phyloP scores from a whole-genome alignment of 2,888 invertebrate species.

The Pseudanteris insignis region DNA sequence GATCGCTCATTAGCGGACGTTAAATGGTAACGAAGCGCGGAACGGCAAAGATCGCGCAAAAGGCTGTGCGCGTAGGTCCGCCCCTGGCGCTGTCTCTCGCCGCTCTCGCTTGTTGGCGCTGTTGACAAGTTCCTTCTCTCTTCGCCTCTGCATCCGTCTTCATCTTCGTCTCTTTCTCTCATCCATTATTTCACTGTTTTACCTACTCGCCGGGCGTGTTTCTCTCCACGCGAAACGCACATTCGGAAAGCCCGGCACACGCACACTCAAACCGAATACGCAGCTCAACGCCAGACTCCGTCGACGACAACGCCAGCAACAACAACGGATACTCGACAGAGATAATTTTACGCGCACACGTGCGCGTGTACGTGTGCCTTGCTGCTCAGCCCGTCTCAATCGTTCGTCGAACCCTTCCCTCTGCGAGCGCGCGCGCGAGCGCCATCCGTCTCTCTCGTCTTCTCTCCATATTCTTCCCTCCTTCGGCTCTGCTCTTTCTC shows the following conservation, averaged over 20 bases:
- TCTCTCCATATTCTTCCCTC: no score
- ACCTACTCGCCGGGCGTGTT: slow-evolving; percentile 49
- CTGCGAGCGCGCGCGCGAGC: slow-evolving; percentile 10
- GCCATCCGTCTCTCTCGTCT: slow-evolving; percentile 8
- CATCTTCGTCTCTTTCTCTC: slow-evolving; percentile 49
- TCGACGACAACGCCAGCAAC: no score
- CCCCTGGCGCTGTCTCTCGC: slow-evolving; percentile 24
- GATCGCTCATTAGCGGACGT: slow-evolving; percentile 6
- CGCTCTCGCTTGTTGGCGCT: slow-evolving; percentile 3
- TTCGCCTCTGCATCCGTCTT: slow-evolving; percentile 28
- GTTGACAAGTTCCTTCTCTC: slow-evolving; percentile 29
- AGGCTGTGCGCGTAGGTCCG: slow-evolving; percentile 9
- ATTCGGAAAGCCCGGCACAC: no score
- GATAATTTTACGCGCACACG: slow-evolving; percentile 30
- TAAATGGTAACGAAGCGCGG: slow-evolving; percentile 7
- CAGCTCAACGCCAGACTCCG: no score
- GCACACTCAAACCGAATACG: no score
- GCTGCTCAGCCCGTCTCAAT: slow-evolving; percentile 17
- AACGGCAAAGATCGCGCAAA: not conserved
- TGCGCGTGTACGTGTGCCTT: slow-evolving; percentile 5
- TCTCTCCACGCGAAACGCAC: slow-evolving; percentile 39
- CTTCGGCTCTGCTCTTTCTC: no score
- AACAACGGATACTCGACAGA: slow-evolving; percentile 36
- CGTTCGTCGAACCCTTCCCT: slow-evolving; percentile 36
- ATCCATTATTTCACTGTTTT: slow-evolving; percentile 59